Percentiles rank a stretch among this genome's conserved stretches.
Conservation (phyloP, 2,113 vertebrate genomes). For the Madoqua kirkii region DNA sequence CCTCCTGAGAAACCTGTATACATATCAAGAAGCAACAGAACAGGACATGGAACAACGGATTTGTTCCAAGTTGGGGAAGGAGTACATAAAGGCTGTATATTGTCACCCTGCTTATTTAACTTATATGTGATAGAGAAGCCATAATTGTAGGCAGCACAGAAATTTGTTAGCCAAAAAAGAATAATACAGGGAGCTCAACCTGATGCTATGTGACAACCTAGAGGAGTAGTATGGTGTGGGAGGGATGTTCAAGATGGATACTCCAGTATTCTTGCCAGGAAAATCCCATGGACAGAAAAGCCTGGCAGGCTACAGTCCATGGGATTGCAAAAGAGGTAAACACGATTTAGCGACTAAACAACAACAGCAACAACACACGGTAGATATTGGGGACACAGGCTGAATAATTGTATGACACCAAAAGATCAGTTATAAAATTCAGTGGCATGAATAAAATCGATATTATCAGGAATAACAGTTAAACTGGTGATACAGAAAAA, state of each 20-base stretch:
- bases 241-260: neutral
- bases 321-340: neutral
- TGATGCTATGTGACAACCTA: neutral
- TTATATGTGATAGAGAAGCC: neutral
- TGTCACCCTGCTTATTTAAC: neutral
- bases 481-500: neutral
- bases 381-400: too few species aligned
- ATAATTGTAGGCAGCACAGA: neutral
- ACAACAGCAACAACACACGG: neutral
- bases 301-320: neutral
- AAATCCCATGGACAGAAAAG: neutral
- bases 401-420: neutral
- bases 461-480: neutral
- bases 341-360: fast-evolving
- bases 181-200: neutral
- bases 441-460: neutral
- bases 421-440: neutral
- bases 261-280: neutral
- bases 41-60: fast-evolving
- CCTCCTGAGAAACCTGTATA: neutral
- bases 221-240: neutral
- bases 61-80: neutral
- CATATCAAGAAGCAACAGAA: neutral
- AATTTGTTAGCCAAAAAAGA: neutral
- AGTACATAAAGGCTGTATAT: neutral